Conservation (phyloP, 1,140 invertebrate genomes). For the Brachionus koreanus region DNA sequence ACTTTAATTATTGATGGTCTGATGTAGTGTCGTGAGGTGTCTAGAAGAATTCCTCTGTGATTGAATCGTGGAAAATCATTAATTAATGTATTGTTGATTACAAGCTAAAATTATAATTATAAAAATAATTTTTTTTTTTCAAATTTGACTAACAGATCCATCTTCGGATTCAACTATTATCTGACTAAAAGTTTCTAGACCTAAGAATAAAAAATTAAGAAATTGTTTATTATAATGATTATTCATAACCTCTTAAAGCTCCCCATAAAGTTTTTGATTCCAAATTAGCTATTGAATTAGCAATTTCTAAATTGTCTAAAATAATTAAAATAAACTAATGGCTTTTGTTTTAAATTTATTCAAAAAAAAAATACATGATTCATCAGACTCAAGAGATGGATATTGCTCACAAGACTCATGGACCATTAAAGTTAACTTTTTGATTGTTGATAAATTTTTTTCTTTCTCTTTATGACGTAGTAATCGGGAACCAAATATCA, state of each 20-base stretch:
- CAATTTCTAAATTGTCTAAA: slow-evolving; percentile 19
- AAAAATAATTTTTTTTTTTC: neutral
- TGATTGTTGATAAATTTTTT: neutral
- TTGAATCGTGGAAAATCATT: slow-evolving; percentile 60
- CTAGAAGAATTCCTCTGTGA: slow-evolving; percentile 74
- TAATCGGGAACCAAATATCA: neutral
- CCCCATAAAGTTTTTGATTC: slow-evolving; percentile 38
- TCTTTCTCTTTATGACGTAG: neutral
- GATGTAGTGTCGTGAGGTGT: slow-evolving; percentile 70
- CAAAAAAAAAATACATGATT: slow-evolving; percentile 50
- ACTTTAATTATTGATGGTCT: slow-evolving; percentile 37
- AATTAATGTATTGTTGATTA: slow-evolving; percentile 47
- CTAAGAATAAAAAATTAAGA: neutral
- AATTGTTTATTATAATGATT: neutral
- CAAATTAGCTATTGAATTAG: neutral
- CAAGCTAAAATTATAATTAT: slow-evolving; percentile 45
- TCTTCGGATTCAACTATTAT: neutral
- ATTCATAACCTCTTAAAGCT: slow-evolving; percentile 37
- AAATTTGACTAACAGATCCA: neutral
- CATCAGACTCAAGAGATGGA: slow-evolving; percentile 49
- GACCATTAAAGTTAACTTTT: slow-evolving; percentile 41
- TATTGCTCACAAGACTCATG: slow-evolving; percentile 46
- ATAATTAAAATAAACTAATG: neutral
- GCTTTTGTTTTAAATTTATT: neutral
- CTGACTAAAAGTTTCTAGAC: slow-evolving; percentile 40